phyloP scores from a whole-genome alignment of 1,140 invertebrate species.

The Lucilia sericata region DNA sequence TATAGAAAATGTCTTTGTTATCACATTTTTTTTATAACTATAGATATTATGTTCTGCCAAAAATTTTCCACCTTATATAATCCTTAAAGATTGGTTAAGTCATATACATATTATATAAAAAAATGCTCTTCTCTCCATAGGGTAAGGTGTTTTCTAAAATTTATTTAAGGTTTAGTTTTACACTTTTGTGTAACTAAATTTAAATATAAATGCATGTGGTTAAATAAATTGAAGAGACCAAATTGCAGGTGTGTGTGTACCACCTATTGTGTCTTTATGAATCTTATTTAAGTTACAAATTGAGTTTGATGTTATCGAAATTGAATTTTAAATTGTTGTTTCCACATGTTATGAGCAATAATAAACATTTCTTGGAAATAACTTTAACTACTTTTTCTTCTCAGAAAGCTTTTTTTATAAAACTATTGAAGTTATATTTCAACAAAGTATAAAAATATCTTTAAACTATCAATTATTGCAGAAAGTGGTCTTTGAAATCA shows the following conservation, averaged over 20 bases:
- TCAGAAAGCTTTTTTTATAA: too few relatives aligned
- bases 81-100: neutral
- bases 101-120: neutral
- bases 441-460: too few relatives aligned
- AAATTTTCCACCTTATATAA: neutral
- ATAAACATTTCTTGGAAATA: too few relatives aligned
- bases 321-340: neutral
- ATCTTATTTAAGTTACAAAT: neutral
- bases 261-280: neutral
- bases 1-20: too few relatives aligned
- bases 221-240: neutral
- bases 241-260: neutral
- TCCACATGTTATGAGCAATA: neutral
- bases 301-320: conserved; percentile 20
- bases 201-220: neutral
- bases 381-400: too few relatives aligned
- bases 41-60: neutral
- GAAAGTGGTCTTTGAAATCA: too few relatives aligned
- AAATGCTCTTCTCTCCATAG: too few relatives aligned
- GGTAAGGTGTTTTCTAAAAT: neutral
- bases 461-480: too few relatives aligned
- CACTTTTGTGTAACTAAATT: neutral
- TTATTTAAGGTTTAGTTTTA: neutral
- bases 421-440: too few relatives aligned
- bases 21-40: neutral